Conservation (phyloP, 2,888 invertebrate genomes). For the Rhopalosiphum nymphaeae region DNA sequence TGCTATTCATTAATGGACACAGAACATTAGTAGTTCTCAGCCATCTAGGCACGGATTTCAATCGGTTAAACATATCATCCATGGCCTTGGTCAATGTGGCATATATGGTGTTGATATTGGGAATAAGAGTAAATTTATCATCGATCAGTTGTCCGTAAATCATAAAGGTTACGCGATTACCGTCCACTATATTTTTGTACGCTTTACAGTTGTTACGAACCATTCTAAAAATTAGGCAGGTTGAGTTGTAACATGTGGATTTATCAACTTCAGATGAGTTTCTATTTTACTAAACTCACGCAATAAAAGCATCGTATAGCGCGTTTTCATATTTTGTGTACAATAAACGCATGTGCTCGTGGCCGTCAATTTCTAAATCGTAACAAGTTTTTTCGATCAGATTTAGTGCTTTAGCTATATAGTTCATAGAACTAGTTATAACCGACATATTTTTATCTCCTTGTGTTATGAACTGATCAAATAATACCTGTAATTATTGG, state of each 20-base stretch:
- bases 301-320: neutral
- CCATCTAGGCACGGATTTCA: constrained; percentile 26
- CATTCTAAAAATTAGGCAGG: constrained; percentile 16
- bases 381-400: constrained; percentile 37
- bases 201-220: neutral
- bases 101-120: neutral
- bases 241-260: neutral
- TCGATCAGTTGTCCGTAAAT: neutral
- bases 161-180: neutral
- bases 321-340: constrained; percentile 45
- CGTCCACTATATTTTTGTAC: neutral
- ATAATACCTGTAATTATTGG: neutral
- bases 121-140: neutral
- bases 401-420: constrained; percentile 14
- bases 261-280: neutral
- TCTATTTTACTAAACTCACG: neutral
- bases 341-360: neutral
- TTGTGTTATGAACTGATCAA: neutral
- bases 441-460: neutral
- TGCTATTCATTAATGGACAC: neutral
- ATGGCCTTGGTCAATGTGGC: neutral
- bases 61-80: neutral
- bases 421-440: constrained; percentile 11
- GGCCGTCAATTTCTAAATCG: neutral
- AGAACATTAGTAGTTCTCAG: neutral